A percentile compares a stretch with the other conserved stretches of the same genome.
Conservation (phyloP, 35 echinoderm and acorn worm species). For the Apostichopus japonicus region DNA sequence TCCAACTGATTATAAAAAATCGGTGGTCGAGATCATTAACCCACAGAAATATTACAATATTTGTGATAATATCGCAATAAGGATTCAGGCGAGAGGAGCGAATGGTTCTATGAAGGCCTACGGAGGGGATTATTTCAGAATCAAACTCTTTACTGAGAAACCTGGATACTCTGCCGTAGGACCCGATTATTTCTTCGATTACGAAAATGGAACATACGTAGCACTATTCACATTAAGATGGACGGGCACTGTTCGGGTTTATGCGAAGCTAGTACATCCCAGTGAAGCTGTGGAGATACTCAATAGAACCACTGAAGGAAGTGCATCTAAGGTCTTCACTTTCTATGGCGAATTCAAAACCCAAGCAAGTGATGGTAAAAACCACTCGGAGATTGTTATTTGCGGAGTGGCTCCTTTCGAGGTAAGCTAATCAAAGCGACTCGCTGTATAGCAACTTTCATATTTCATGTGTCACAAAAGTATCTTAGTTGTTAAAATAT, state of each 20-base stretch:
- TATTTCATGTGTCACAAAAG: too few relatives aligned
- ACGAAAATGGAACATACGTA: slow-evolving; percentile 58
- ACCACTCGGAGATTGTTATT: neutral
- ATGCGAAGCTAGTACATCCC: neutral
- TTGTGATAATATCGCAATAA: slow-evolving; percentile 53
- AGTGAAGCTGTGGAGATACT: slow-evolving; percentile 9
- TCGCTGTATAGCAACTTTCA: too few relatives aligned
- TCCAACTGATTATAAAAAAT: neutral
- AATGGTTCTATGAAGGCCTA: slow-evolving; percentile 11
- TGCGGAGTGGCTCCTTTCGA: neutral
- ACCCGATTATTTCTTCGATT: slow-evolving; percentile 52
- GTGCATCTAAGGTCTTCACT: neutral
- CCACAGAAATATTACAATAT: slow-evolving; percentile 9
- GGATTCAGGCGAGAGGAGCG: slow-evolving; percentile 43
- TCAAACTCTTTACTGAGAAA: slow-evolving; percentile 31
- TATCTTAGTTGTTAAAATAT: too few relatives aligned
- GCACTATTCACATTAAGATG: slow-evolving; percentile 49
- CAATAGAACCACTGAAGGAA: neutral
- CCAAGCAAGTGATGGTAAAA: neutral
- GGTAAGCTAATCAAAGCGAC: neutral
- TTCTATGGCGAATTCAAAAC: neutral
- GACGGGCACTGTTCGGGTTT: slow-evolving; percentile 35
- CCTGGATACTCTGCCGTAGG: slow-evolving; percentile 5
- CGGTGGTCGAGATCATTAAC: neutral
- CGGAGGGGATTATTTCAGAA: slow-evolving; percentile 68